These are phyloP conservation scores for Tribolium freemani DNA, from an alignment of 2,888 invertebrate species.

Conservation along the genomic window DNA sequence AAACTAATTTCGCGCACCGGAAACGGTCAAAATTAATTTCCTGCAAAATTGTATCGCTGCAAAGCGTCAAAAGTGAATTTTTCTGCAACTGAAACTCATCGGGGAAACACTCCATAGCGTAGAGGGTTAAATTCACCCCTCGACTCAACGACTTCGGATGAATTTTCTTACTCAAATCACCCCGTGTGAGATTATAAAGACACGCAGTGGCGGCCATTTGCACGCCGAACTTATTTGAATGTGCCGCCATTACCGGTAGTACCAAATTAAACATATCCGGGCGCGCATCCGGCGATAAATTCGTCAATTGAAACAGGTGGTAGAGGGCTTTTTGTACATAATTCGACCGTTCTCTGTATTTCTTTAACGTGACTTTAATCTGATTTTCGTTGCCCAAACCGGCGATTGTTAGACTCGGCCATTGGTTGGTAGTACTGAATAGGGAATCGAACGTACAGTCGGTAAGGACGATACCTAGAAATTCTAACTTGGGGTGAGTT, in stretches of 20 bases:
- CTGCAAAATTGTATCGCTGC: slow-evolving; percentile 83
- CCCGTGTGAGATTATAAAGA: slow-evolving; percentile 79
- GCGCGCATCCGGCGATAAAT: slow-evolving; percentile 69
- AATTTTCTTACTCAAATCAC: slow-evolving; percentile 74
- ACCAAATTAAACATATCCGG: slow-evolving; percentile 76
- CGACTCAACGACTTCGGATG: slow-evolving; percentile 75
- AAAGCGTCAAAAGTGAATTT: slow-evolving; percentile 79
- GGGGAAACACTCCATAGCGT: slow-evolving; percentile 79
- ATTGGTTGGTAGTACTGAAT: slow-evolving; percentile 53
- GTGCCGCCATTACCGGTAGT: slow-evolving; percentile 67
- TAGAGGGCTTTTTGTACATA: slow-evolving; percentile 79
- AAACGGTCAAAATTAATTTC: slow-evolving; percentile 74
- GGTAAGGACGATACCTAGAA: slow-evolving; percentile 63
- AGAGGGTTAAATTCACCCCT: slow-evolving; percentile 76
- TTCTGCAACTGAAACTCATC: slow-evolving; percentile 80
- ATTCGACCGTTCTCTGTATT: slow-evolving; percentile 72
- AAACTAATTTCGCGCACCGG: slow-evolving; percentile 78
- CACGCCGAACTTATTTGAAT: slow-evolving; percentile 73
- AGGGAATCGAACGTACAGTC: slow-evolving; percentile 59
- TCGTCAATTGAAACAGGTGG: slow-evolving; percentile 72
- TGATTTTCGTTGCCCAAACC: slow-evolving; percentile 63
- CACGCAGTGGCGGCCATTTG: slow-evolving; percentile 84
- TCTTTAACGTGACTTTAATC: slow-evolving; percentile 69
- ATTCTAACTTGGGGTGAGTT: slow-evolving; percentile 60
- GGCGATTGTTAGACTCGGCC: slow-evolving; percentile 55